phyloP scores from a whole-genome alignment of 1,140 invertebrate genomes.

The Brachionus calyciflorus region DNA sequence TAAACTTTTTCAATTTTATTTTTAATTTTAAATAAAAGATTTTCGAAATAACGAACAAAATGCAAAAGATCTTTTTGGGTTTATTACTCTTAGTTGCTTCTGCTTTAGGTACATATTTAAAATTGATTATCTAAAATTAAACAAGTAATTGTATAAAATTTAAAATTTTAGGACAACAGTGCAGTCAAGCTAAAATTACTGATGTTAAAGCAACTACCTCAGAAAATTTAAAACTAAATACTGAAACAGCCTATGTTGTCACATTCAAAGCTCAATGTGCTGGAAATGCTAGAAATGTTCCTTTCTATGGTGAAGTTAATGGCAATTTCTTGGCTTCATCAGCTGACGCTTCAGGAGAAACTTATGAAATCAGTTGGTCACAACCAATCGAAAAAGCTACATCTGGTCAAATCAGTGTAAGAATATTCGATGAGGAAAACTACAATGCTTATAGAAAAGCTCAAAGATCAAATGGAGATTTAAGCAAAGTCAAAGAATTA shows the following conservation, averaged over 20 bases:
- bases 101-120: slow-evolving; percentile 7
- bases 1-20: not conserved
- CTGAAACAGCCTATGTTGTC: slow-evolving; percentile 13
- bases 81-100: not conserved
- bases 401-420: slow-evolving; percentile 9
- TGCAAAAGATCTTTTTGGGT: not conserved
- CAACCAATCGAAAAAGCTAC: not conserved
- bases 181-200: not conserved
- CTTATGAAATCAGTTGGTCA: slow-evolving; percentile 37
- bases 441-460: slow-evolving; percentile 31
- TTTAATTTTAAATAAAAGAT: not conserved
- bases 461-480: slow-evolving; percentile 17
- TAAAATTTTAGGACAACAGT: not conserved
- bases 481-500: slow-evolving; percentile 22
- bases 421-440: slow-evolving; percentile 32
- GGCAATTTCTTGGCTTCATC: slow-evolving; percentile 25
- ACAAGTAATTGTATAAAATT: not conserved
- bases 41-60: not conserved
- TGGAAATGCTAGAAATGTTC: slow-evolving; percentile 17
- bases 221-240: slow-evolving; percentile 14
- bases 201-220: not conserved
- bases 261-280: slow-evolving; percentile 15
- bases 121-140: not conserved
- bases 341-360: slow-evolving; percentile 13
- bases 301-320: slow-evolving; percentile 34